Evolutionary conservation across 2,113 vertebrate species (phyloP).

Genomic region (Trichechus manatus): DNA sequence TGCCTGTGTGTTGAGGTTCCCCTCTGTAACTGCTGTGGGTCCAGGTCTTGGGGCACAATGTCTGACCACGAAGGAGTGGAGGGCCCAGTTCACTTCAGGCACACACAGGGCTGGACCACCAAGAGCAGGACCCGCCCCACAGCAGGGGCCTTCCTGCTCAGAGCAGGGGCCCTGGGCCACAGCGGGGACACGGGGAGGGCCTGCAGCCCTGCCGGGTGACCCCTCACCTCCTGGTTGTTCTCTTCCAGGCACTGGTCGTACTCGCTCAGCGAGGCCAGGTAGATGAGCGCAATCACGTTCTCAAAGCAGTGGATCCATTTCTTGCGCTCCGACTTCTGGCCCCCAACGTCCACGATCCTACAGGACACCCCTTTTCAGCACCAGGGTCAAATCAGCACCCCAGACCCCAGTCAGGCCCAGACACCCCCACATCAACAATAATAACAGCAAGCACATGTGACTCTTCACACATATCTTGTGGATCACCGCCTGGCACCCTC

Average conservation of each 20-base stretch:
- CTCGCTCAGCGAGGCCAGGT: constrained; percentile 95
- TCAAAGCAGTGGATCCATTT: constrained; percentile 97
- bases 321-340: constrained; percentile 94
- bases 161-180: neutral
- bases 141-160: neutral
- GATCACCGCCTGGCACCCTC: neutral
- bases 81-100: no score
- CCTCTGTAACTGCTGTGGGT: neutral
- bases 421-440: accelerated
- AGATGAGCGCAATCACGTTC: constrained; percentile 94
- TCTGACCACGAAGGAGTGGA: neutral
- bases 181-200: neutral
- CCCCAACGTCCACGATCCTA: constrained; percentile 95
- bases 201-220: no score
- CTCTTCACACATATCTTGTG: neutral
- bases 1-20: neutral
- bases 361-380: neutral
- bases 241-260: constrained; percentile 95
- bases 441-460: neutral
- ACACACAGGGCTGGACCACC: no score
- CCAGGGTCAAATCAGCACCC: neutral
- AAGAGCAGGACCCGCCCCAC: no score
- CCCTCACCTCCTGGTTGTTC: constrained; percentile 90
- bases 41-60: neutral
- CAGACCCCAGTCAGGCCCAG: accelerated